Conservation (phyloP, 2,888 invertebrate genomes). For the Pristionchus exspectatus region DNA sequence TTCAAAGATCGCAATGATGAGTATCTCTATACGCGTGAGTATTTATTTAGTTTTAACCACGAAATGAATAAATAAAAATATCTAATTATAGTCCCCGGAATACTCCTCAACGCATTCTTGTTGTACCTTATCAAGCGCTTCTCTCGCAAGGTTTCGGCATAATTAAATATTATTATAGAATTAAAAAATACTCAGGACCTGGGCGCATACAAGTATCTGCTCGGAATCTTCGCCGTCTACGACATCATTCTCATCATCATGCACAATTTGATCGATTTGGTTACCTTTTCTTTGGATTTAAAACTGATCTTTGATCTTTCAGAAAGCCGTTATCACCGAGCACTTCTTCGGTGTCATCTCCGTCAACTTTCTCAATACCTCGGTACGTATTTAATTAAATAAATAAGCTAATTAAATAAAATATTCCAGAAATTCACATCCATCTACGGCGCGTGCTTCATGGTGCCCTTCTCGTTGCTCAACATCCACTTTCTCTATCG, state of each 20-base stretch:
- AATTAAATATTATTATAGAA: too few relatives aligned
- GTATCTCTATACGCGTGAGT: not conserved
- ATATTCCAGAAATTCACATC: constrained; percentile 13
- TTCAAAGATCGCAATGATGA: not conserved
- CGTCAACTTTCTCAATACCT: not conserved
- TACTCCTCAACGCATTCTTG: not conserved
- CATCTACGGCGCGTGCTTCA: not conserved
- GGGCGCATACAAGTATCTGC: not conserved
- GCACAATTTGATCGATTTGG: constrained; percentile 1
- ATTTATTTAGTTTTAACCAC: not conserved
- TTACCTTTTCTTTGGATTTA: too few relatives aligned
- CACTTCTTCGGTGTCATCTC: not conserved
- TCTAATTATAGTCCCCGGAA: not conserved
- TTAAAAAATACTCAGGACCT: not conserved
- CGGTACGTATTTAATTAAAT: not conserved
- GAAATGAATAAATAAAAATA: not conserved
- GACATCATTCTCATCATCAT: not conserved
- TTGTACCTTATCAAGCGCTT: constrained; percentile 9
- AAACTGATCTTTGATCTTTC: not conserved
- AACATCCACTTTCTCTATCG: constrained; percentile 11
- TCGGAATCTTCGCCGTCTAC: not conserved
- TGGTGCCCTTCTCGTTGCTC: not conserved
- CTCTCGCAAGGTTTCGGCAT: not conserved
- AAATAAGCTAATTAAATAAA: not conserved
- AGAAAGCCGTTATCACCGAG: not conserved